phyloP scores from a whole-genome alignment of 2,888 invertebrate genomes.

The Empis livida region DNA sequence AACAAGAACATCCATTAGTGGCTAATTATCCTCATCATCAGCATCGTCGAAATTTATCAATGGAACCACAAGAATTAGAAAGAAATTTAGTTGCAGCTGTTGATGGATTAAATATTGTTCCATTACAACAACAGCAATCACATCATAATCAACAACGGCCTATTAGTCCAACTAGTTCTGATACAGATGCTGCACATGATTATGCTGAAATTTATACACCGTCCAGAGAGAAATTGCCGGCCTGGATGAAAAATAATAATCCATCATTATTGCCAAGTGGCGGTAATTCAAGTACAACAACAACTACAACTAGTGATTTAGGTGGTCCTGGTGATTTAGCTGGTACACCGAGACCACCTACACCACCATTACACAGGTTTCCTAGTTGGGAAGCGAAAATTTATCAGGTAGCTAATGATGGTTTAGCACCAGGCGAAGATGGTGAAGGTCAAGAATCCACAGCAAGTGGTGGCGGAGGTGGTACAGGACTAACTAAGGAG shows the following conservation, averaged over 20 bases:
- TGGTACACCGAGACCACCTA: constrained; percentile 53
- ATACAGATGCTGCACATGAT: constrained; percentile 58
- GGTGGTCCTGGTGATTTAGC: constrained; percentile 18
- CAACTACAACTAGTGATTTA: constrained; percentile 30
- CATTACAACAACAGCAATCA: constrained; percentile 28
- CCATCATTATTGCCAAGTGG: constrained; percentile 38
- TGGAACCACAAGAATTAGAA: constrained; percentile 36
- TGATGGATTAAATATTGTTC: constrained; percentile 40
- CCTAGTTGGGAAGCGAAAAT: constrained; percentile 95
- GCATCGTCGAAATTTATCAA: constrained; percentile 33
- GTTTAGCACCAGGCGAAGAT: constrained; percentile 37
- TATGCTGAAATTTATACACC: constrained; percentile 92
- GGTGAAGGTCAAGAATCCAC: constrained; percentile 23
- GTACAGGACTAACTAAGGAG: constrained; percentile 4
- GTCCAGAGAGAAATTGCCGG: constrained; percentile 58
- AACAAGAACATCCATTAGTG: constrained; percentile 26
- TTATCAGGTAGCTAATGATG: constrained; percentile 67
- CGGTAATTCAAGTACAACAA: constrained; percentile 41
- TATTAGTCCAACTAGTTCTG: constrained; percentile 43
- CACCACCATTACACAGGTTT: constrained; percentile 81
- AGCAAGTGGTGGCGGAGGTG: constrained; percentile 13
- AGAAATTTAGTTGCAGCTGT: constrained; percentile 46
- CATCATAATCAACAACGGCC: not conserved
- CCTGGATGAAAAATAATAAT: constrained; percentile 40
- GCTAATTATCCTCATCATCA: constrained; percentile 33